These are phyloP conservation scores for Capromys pilorides DNA, from an alignment of 2,797 vertebrate genomes.

Conservation along the genomic window DNA sequence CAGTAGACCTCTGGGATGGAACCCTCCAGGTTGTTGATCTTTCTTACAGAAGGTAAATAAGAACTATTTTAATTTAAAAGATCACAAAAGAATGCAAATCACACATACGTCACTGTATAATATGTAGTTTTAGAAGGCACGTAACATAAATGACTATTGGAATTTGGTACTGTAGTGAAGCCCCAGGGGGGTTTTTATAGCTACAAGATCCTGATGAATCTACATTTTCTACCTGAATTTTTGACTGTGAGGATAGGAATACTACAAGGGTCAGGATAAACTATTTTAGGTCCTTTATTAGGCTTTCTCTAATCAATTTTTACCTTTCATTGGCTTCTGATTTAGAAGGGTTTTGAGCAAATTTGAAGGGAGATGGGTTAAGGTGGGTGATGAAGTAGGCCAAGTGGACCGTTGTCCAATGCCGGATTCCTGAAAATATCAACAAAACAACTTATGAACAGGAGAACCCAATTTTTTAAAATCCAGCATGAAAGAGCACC, in stretches of 20 bases:
- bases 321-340: neutral
- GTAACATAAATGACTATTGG: neutral
- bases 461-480: neutral
- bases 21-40: neutral
- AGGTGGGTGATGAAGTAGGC: neutral
- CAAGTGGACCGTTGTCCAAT: neutral
- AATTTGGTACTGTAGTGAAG: neutral
- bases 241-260: neutral
- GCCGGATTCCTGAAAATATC: neutral
- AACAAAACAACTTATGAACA: neutral
- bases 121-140: neutral
- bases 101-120: neutral
- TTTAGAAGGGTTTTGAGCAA: neutral
- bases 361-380: neutral
- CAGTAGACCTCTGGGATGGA: neutral
- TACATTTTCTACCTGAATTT: neutral
- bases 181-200: neutral
- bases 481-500: neutral
- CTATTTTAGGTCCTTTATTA: neutral
- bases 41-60: neutral
- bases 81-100: neutral
- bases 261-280: neutral
- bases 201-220: neutral
- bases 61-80: slow-evolving; percentile 22
- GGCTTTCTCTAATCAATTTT: neutral